phyloP scores from a whole-genome alignment of 2,113 vertebrate species.

The Odocoileus virginianus region DNA sequence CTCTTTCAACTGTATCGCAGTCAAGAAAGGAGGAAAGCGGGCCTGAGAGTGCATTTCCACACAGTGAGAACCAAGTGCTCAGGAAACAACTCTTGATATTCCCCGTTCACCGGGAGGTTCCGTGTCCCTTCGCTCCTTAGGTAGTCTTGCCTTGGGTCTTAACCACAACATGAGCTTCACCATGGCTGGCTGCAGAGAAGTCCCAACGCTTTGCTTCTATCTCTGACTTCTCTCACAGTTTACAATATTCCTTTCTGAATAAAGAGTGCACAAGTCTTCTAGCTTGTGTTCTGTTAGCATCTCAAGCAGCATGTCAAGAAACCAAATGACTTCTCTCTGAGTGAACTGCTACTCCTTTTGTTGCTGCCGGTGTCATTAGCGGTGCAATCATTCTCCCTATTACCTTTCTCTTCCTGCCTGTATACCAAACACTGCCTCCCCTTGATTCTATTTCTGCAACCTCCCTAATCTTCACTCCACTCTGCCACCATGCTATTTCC shows the following conservation, averaged over 20 bases:
- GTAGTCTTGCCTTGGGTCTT: background rate
- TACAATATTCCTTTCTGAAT: background rate
- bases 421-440: background rate
- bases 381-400: no score
- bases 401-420: background rate
- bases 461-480: background rate
- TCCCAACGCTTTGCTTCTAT: background rate
- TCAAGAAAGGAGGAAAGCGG: background rate
- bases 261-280: background rate
- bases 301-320: background rate
- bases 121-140: background rate
- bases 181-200: background rate
- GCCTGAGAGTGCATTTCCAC: background rate
- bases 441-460: background rate
- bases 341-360: background rate
- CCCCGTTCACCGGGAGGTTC: background rate
- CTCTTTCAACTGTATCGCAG: background rate
- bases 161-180: no score
- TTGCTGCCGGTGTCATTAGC: rapidly evolving
- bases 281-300: background rate
- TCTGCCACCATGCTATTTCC: background rate
- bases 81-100: background rate
- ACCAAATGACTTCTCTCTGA: background rate
- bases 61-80: background rate
- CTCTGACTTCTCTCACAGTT: background rate